These are phyloP conservation scores for Rhyacophila brunnea DNA, from an alignment of 1,140 invertebrate species.

Conservation along the genomic window DNA sequence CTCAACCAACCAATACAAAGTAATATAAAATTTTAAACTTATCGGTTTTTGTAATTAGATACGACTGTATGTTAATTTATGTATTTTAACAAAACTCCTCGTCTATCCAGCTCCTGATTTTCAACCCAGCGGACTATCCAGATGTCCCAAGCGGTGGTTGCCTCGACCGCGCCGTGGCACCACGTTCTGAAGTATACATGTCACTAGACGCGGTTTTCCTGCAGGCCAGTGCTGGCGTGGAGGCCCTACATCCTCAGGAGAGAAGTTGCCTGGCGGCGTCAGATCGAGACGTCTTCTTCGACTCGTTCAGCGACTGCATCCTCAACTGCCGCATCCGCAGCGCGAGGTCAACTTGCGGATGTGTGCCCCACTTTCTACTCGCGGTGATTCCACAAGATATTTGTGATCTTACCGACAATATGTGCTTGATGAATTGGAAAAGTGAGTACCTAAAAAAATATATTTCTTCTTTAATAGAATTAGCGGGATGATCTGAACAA, in stretches of 20 bases:
- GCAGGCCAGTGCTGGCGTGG: slow-evolving; percentile 44
- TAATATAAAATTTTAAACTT: too few species aligned
- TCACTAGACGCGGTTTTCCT: slow-evolving; percentile 46
- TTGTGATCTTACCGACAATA: slow-evolving; percentile 46
- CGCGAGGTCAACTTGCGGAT: slow-evolving; percentile 52
- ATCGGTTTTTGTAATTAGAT: too few species aligned
- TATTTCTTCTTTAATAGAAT: too few species aligned
- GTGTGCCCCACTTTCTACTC: slow-evolving; percentile 56
- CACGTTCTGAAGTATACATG: slow-evolving; percentile 37
- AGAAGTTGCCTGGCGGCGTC: slow-evolving; percentile 52
- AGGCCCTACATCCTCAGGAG: slow-evolving; percentile 41
- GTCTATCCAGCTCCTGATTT: slow-evolving; percentile 47
- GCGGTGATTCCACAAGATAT: slow-evolving; percentile 45
- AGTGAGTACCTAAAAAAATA: too few species aligned
- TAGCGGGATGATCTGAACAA: too few species aligned
- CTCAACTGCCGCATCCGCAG: slow-evolving; percentile 56
- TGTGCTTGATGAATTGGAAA: slow-evolving; percentile 40
- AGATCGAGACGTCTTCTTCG: slow-evolving; percentile 37
- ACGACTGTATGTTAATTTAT: too few species aligned
- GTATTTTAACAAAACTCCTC: neutral
- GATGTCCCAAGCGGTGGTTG: slow-evolving; percentile 51
- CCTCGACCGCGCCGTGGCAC: slow-evolving; percentile 46
- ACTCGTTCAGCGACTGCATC: slow-evolving; percentile 54
- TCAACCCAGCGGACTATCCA: slow-evolving; percentile 52
- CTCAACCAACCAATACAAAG: too few species aligned